Evolutionary conservation across 2,113 vertebrate genomes (phyloP).

Genomic region (Thymallus thymallus): DNA sequence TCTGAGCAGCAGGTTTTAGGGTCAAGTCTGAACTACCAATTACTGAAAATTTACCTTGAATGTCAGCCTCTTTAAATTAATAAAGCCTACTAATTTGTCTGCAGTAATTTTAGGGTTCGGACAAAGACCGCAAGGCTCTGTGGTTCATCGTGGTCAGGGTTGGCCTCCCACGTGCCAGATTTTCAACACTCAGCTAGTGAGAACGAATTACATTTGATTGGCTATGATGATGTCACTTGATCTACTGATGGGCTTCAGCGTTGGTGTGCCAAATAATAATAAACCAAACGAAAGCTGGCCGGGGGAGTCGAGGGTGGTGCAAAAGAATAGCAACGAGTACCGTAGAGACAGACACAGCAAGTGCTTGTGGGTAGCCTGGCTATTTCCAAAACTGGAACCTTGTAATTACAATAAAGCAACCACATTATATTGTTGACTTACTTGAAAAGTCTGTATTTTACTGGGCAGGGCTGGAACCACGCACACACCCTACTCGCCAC

Average conservation of each 20-base stretch:
- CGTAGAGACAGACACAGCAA: conserved; percentile 51
- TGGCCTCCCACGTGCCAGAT: conserved; percentile 50
- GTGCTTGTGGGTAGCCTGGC: conserved; percentile 63
- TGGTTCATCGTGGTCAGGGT: conserved; percentile 15
- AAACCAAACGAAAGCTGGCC: neutral
- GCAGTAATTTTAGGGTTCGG: conserved; percentile 38
- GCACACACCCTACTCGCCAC: conserved; percentile 71
- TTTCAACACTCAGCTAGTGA: conserved; percentile 24
- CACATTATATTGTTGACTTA: conserved; percentile 78
- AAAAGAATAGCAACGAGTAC: conserved; percentile 6
- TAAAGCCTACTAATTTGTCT: conserved; percentile 55
- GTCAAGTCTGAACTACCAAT: conserved; percentile 32
- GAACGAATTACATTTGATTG: neutral
- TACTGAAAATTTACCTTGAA: conserved; percentile 32
- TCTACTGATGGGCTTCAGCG: conserved; percentile 19
- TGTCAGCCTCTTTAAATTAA: conserved; percentile 53
- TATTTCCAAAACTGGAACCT: conserved; percentile 76
- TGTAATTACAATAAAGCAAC: conserved; percentile 81
- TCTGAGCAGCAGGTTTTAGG: conserved; percentile 7
- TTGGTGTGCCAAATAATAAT: neutral
- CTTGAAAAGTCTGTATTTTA: conserved; percentile 80
- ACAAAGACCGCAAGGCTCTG: conserved; percentile 14
- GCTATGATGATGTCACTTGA: conserved; percentile 13
- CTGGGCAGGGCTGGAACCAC: conserved; percentile 74
- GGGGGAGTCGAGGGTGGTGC: conserved; percentile 30